These are phyloP conservation scores for Drosophila pseudotalamancana DNA, from an alignment of 2,888 invertebrate species.

Conservation along the genomic window DNA sequence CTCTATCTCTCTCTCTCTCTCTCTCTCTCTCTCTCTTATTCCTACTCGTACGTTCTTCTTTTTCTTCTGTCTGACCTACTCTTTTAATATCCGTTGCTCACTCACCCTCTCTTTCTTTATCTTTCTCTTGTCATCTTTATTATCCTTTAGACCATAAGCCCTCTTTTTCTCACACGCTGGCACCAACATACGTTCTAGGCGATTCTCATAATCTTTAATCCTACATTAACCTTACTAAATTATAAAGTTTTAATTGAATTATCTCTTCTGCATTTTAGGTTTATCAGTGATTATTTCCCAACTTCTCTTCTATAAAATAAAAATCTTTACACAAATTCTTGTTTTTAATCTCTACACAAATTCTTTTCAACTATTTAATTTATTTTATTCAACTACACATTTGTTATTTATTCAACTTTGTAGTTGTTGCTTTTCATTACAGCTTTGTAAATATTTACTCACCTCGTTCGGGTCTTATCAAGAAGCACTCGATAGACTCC, in stretches of 20 bases:
- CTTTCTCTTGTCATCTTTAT: no score
- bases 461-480: constrained; percentile 2
- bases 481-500: constrained; percentile 15
- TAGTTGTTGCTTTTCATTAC: constrained; percentile 3
- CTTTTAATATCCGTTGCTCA: no score
- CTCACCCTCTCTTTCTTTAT: background rate
- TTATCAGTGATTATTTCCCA: no score
- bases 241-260: no score
- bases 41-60: background rate
- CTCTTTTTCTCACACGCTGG: background rate
- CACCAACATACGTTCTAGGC: no score
- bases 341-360: background rate
- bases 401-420: background rate
- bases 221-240: no score
- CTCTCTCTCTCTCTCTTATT: background rate
- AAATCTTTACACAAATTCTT: background rate
- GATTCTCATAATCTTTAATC: background rate
- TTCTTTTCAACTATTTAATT: constrained; percentile 2
- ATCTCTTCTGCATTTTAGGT: no score
- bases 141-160: no score
- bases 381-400: background rate
- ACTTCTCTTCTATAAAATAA: no score
- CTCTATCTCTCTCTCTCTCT: background rate
- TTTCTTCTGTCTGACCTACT: background rate
- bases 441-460: constrained; percentile 11